Conservation (phyloP, 2,888 invertebrate species). For the Pristionchus exspectatus region DNA sequence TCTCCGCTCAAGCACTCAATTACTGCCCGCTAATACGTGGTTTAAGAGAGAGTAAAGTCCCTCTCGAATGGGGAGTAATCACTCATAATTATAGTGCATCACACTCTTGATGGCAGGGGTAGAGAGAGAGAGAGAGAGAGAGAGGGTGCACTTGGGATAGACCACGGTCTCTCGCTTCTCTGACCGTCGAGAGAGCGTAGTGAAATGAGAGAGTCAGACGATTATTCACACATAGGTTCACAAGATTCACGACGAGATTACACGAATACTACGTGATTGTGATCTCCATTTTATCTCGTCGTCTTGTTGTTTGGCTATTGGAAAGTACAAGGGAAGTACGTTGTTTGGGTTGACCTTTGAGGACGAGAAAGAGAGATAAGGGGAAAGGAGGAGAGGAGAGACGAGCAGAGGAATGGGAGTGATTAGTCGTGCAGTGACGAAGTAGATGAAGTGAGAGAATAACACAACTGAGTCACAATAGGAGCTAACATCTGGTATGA, state of each 20-base stretch:
- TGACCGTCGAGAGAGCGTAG: too few relatives aligned
- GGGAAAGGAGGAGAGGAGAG: background rate
- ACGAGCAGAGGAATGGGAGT: background rate
- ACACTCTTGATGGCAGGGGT: background rate
- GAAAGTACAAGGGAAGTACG: constrained; percentile 11
- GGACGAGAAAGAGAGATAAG: background rate
- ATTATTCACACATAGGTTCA: background rate
- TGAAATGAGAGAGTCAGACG: too few relatives aligned
- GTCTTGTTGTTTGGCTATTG: constrained; percentile 30
- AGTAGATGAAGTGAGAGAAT: background rate
- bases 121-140: background rate
- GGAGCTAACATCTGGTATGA: background rate
- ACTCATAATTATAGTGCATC: constrained; percentile 13
- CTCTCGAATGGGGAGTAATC: background rate
- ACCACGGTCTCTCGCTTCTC: too few relatives aligned
- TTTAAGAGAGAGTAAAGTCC: background rate
- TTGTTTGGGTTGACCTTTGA: constrained; percentile 7
- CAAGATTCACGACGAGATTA: constrained; percentile 9
- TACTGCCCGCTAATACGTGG: background rate
- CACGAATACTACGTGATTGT: constrained; percentile 46
- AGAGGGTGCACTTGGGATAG: background rate
- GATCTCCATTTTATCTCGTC: background rate
- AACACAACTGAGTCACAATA: background rate
- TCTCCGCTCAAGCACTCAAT: background rate
- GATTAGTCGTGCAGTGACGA: background rate